Base-by-base conservation (phyloP, 2,113 vertebrate genomes). In the Danionella cerebrum region DNA sequence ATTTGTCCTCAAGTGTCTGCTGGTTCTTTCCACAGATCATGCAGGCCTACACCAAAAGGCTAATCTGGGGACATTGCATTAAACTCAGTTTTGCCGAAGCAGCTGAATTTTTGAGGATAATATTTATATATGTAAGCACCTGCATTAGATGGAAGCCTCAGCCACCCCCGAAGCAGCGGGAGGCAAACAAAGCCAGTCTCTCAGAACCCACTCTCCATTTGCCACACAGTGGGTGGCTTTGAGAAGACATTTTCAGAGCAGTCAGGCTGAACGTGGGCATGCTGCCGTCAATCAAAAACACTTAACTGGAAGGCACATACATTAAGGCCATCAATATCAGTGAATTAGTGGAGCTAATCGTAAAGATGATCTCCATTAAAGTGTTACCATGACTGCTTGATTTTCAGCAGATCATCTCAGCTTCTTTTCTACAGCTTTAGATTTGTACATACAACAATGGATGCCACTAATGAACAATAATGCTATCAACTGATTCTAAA, bases 11-110 rank as follows among this genome's bases (percentile, higher is more conserved):
- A 64, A 80, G 75, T 58, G 38, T 33, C 4, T 76, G 71, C 39
- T 45, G 65, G 71, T 75, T 73, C 18, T 71, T 72, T 82, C 75
- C 78, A 79, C 76, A 82, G 83, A 80, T 81, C 80, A 79, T 67
- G 75, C n/a, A n/a, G n/a, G n/a, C n/a, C n/a, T 74, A 78, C 79
- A 80, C 75, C 54, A 73, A 73, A 64, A 80, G 78, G 73, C 77
- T 80, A 80, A 87, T 85, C 78, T 78, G 58, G 70, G 79, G 78
- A 78, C 73, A 74, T 68, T 48, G 77, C 77, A 79, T 77, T 79
- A 71, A 82, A 76, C 82, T 78, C 14, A 27, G 70, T 78, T 67
- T 69, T 25, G 11, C 48, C 14, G 44, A 50, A 52, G 67, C 62
- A 70, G 18, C 42, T 68, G 13, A 71, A 6, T 62, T 78, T 65